Percentiles rank a stretch among this genome's conserved stretches.
Evolutionary conservation across 2,888 invertebrate genomes (phyloP).

Genomic region (Melikaiella ostensackeni): DNA sequence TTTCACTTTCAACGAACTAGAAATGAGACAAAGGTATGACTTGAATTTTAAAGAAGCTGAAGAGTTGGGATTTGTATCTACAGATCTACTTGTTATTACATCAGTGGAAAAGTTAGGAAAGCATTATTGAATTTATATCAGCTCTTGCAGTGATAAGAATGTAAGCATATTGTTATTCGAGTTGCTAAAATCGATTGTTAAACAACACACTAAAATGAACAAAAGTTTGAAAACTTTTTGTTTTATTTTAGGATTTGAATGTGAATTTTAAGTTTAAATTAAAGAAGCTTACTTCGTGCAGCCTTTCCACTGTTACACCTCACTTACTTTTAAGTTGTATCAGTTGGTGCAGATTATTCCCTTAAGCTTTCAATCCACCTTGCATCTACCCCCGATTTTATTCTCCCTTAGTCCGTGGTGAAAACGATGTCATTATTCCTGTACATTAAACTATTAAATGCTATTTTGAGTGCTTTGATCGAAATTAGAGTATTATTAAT

Average conservation of each 20-base stretch:
- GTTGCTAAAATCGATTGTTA: background rate
- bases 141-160: conserved; percentile 40
- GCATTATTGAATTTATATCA: conserved; percentile 33
- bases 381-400: conserved; percentile 71
- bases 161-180: conserved; percentile 59
- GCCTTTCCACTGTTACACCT: conserved; percentile 64
- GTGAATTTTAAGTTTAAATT: conserved; percentile 55
- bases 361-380: conserved; percentile 66
- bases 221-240: background rate
- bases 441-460: conserved; percentile 56
- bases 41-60: conserved; percentile 54
- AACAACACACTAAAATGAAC: background rate
- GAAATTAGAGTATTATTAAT: no score
- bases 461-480: background rate
- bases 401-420: conserved; percentile 72
- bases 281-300: conserved; percentile 64
- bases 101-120: conserved; percentile 25
- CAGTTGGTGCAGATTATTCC: conserved; percentile 66
- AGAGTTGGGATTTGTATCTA: conserved; percentile 36
- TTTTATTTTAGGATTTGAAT: background rate
- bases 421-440: conserved; percentile 73
- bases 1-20: conserved; percentile 73
- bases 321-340: conserved; percentile 70
- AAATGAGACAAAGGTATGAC: conserved; percentile 70
- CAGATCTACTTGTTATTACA: conserved; percentile 17